Evolutionary conservation across 2,888 invertebrate species (phyloP), one percentile per base, ranked within the genome.

Genomic region (Altica lythri): DNA sequence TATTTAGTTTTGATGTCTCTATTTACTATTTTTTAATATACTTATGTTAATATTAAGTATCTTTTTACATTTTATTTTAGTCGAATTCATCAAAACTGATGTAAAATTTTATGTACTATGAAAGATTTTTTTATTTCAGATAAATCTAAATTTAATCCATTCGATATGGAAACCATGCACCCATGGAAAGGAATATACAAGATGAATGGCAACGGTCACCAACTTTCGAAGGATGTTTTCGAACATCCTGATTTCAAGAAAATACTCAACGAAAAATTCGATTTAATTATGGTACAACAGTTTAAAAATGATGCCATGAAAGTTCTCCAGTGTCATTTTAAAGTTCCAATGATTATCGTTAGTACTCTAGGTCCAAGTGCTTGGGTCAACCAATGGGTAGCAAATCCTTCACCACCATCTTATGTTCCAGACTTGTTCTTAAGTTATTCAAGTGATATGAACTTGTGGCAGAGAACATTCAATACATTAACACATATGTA

Each of bases 381-480:
- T 30, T 77, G 76, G 68, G 76, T 79, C 1, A 47, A 46, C 10
- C 22, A 16, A 2, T 18, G 76, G 57, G 75, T 80, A 68, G 81
- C 80, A 1, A 69, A 78, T 44, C 76, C 80, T 1, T 70, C 72
- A 1, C 78, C 79, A 0, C 77, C 76, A 63, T 77, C 82, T 1
- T 80, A 78, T 66, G 75, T 81, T 18, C 80, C 82, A 0, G 77
- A 79, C 35, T 71, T 73, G 2, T 76, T 76, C 49, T 55, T 76
- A 50, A 68, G 75, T 4, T 76, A 69, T 51, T 19, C 72, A 29
- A 73, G 79, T 27, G 68, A 67, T 42, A 80, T 81, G 71, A 79
- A 72, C 19, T 83, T 86, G 56, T 71, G 71, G 66, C 78, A 80
- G 60, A 71, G 86, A 59, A 34, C 83, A 0, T 68, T 75, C 16